Evolutionary conservation across 2,113 vertebrate species (phyloP).

Genomic region (Oncorhynchus clarkii): DNA sequence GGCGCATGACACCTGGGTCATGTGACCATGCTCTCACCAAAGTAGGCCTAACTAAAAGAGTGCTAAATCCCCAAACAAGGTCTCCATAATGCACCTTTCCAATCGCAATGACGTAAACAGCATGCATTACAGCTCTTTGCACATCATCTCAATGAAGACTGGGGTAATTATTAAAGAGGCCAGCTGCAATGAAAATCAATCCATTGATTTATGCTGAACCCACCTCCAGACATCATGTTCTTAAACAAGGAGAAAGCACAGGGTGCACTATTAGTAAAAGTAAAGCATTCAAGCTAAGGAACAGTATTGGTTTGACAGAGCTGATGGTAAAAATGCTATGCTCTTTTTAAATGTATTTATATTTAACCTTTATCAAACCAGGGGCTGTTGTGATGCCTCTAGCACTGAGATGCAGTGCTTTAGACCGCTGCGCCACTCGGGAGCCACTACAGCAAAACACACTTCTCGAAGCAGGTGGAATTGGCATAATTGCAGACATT

Average conservation of each 20-base stretch:
- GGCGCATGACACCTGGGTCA: background rate
- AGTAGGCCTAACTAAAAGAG: background rate
- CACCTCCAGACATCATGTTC: conserved; percentile 23
- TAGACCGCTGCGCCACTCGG: too few relatives aligned
- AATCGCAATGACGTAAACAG: conserved; percentile 47
- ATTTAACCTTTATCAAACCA: too few relatives aligned
- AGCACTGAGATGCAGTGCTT: too few relatives aligned
- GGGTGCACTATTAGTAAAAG: conserved; percentile 22
- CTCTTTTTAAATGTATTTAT: too few relatives aligned
- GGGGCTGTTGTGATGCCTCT: too few relatives aligned
- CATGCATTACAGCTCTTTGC: conserved; percentile 41
- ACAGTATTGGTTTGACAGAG: background rate
- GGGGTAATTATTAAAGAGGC: conserved; percentile 37
- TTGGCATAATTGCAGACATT: background rate
- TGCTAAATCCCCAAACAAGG: background rate
- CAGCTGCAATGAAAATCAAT: conserved; percentile 33
- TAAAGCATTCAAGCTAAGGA: conserved; percentile 16
- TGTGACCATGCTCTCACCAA: background rate
- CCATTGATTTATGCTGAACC: conserved; percentile 34
- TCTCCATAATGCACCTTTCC: background rate
- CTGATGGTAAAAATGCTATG: background rate
- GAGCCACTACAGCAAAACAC: background rate
- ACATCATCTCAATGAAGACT: conserved; percentile 34
- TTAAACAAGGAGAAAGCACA: conserved; percentile 6
- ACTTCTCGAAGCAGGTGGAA: background rate